Evolutionary conservation across 2,888 invertebrate genomes (phyloP).

Genomic region (Magallana nippona): DNA sequence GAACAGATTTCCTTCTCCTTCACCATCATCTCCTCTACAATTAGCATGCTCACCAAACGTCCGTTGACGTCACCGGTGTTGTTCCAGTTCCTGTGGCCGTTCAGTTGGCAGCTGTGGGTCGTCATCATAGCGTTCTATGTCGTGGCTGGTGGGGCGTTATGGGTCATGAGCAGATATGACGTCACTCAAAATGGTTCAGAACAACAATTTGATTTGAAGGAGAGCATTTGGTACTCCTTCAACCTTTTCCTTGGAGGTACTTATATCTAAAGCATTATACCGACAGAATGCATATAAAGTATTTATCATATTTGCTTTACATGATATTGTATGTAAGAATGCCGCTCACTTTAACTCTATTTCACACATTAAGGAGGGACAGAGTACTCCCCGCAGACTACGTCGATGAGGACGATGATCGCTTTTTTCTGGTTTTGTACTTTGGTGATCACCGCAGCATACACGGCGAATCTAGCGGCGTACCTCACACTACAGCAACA

Average conservation of each 20-base stretch:
- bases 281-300: too few species aligned
- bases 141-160: slow-evolving; percentile 69
- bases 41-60: slow-evolving; percentile 66
- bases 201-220: slow-evolving; percentile 72
- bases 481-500: slow-evolving; percentile 72
- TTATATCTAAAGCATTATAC: neutral
- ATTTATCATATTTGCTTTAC: too few species aligned
- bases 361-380: slow-evolving; percentile 57
- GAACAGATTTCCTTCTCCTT: slow-evolving; percentile 71
- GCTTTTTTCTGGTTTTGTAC: slow-evolving; percentile 76
- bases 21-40: slow-evolving; percentile 70
- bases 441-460: slow-evolving; percentile 73
- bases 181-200: slow-evolving; percentile 65
- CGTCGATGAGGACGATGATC: slow-evolving; percentile 72
- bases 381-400: slow-evolving; percentile 73
- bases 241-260: slow-evolving; percentile 71
- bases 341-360: too few species aligned
- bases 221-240: slow-evolving; percentile 74
- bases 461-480: slow-evolving; percentile 75
- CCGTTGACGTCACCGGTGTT: slow-evolving; percentile 65
- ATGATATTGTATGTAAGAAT: too few species aligned
- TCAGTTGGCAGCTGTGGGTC: slow-evolving; percentile 65
- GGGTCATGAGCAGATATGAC: slow-evolving; percentile 71
- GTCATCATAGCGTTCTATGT: slow-evolving; percentile 69
- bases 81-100: slow-evolving; percentile 66